Evolutionary conservation across 92 coral and sea anemone species (phyloP), one percentile per base, ranked within the genome.

Genomic region (Epizoanthus fatuus): DNA sequence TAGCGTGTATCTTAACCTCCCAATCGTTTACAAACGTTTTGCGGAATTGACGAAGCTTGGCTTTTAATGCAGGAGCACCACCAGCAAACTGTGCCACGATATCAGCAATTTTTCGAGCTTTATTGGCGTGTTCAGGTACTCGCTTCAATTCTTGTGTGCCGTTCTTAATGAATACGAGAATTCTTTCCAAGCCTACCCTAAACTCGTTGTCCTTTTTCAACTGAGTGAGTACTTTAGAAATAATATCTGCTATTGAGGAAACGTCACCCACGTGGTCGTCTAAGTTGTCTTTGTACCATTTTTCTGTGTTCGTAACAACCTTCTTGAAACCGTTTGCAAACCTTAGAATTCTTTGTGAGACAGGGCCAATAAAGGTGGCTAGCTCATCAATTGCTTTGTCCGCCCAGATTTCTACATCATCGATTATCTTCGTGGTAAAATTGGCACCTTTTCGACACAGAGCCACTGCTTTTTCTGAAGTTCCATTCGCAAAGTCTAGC

Each of bases 101-200:
- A 63, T 97, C 97, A 15, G 97, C 98, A 47, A 92, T 88, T 69
- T 93, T 87, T 53, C 96, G 92, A 12, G 98, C 99, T 42, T 90
- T 93, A 44, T 87, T 76, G 4, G 99, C 98, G 69, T 97, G 93
- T 37, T 84, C 91, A 16, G 99, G 99, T 11, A 97, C 88, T 52
- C 87, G 88, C 20, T 87, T 81, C 65, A 97, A 72, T 52, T 86
- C 88, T 67, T 76, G 40, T 1, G 96, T 72, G 54, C 92, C 93
- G 39, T 88, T 95, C 51, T 95, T 97, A 44, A 97, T 78, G 45
- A 89, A 85, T 9, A 62, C 68, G 10, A 96, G 95, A 38, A 95
- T 88, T 68, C 93, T 88, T 73, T 89, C 87, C 7, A 95, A 95
- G 2, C 74, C 73, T 68, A 86, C 87, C 11, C 91, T 90, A 74